Percentiles rank a stretch among this genome's conserved stretches.
phyloP scores from a whole-genome alignment of 2,888 invertebrate species.

The Lymantria dispar region DNA sequence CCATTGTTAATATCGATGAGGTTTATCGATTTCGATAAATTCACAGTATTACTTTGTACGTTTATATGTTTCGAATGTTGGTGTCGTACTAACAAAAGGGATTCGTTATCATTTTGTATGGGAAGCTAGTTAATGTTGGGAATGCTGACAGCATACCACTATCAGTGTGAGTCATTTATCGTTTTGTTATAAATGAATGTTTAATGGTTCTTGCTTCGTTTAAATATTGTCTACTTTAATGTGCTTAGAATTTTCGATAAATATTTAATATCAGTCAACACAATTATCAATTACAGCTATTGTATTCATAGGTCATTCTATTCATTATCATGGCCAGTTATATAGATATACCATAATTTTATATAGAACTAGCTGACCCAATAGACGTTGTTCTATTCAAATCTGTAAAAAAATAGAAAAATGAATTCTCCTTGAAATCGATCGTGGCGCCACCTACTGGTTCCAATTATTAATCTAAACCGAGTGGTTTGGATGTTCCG shows the following conservation, averaged over 20 bases:
- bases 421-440: no score
- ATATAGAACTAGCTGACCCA: no score
- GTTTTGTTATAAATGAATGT: slow-evolving; percentile 32
- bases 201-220: slow-evolving; percentile 31
- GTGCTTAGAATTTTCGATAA: neutral
- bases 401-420: no score
- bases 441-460: no score
- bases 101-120: slow-evolving; percentile 77
- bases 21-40: neutral
- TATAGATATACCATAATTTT: no score
- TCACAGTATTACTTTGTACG: slow-evolving; percentile 32
- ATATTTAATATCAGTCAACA: neutral
- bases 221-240: slow-evolving; percentile 10
- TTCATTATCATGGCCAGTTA: no score
- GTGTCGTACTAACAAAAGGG: slow-evolving; percentile 69
- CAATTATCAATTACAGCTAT: no score
- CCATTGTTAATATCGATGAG: neutral
- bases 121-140: slow-evolving; percentile 65
- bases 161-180: slow-evolving; percentile 58
- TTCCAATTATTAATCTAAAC: no score
- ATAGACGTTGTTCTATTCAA: no score
- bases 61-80: slow-evolving; percentile 55
- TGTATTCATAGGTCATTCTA: no score
- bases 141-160: slow-evolving; percentile 70
- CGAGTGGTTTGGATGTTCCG: no score